Percentiles rank a stretch among this genome's conserved stretches.
phyloP scores from a whole-genome alignment of 2,888 invertebrate genomes.

The Cheilosia scutellata region DNA sequence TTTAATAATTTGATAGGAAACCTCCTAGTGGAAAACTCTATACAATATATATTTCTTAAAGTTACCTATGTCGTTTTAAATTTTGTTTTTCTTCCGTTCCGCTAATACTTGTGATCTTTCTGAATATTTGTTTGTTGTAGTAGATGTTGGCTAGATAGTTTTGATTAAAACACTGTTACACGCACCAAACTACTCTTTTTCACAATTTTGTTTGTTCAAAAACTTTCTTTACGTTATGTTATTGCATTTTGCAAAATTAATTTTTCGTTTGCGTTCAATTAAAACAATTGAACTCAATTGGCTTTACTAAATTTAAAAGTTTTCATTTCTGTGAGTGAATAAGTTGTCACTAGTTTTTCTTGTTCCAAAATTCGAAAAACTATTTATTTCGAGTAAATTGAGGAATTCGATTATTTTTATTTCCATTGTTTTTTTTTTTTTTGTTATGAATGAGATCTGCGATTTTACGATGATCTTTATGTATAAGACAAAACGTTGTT shows the following conservation, averaged over 20 bases:
- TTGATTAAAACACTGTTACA: constrained; percentile 15
- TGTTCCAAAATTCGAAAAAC: too few relatives aligned
- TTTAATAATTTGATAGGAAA: too few relatives aligned
- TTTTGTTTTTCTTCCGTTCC: not conserved
- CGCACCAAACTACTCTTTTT: not conserved
- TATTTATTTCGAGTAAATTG: too few relatives aligned
- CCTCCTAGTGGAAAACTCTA: too few relatives aligned
- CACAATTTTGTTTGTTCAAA: not conserved
- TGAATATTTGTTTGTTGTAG: constrained; percentile 29
- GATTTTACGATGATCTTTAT: too few relatives aligned
- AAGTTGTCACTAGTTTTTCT: not conserved
- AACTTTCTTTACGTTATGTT: not conserved
- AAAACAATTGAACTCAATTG: not conserved
- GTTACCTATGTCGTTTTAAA: constrained; percentile 21
- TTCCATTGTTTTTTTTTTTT: too few relatives aligned
- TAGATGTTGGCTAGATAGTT: constrained; percentile 22
- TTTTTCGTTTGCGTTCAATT: not conserved
- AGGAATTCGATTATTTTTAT: too few relatives aligned
- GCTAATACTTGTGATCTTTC: constrained; percentile 17
- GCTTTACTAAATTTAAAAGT: not conserved
- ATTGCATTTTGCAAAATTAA: not conserved
- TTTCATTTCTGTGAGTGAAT: not conserved
- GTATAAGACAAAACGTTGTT: too few relatives aligned
- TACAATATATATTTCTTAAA: constrained; percentile 1
- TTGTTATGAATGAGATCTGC: too few relatives aligned